Evolutionary conservation across 2,113 vertebrate species (phyloP).

Genomic region (Thryonomys swinderianus): DNA sequence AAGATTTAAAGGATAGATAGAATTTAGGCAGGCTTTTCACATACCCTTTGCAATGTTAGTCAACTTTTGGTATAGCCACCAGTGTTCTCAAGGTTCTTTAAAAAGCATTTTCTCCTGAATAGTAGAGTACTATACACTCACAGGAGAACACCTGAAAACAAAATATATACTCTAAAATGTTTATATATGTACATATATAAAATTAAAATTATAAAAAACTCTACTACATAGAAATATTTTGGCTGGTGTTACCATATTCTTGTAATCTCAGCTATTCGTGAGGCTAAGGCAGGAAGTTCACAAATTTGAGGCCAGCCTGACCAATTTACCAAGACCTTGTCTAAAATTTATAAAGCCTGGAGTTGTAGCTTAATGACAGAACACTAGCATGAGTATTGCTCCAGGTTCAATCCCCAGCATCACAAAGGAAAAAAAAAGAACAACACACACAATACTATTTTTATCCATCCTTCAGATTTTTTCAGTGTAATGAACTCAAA

Average conservation of each 20-base stretch:
- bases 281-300: neutral
- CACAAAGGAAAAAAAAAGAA: neutral
- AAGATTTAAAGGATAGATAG: constrained; percentile 36
- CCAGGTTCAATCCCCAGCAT: neutral
- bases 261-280: neutral
- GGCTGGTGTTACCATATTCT: neutral
- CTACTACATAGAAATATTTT: neutral
- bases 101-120: constrained; percentile 28
- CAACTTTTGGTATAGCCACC: constrained; percentile 35
- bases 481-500: neutral
- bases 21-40: constrained; percentile 28
- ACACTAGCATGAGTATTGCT: neutral
- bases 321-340: neutral
- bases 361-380: neutral
- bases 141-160: neutral
- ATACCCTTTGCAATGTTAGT: neutral
- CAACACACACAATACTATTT: neutral
- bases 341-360: neutral
- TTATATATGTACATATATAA: neutral
- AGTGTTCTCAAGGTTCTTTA: constrained; percentile 13
- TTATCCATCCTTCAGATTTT: constrained; percentile 51
- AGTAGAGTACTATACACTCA: constrained; percentile 1
- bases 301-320: neutral
- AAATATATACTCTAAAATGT: neutral
- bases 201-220: constrained; percentile 55